phyloP scores from a whole-genome alignment of 2,113 vertebrate genomes.

The Sinocyclocheilus rhinocerous region DNA sequence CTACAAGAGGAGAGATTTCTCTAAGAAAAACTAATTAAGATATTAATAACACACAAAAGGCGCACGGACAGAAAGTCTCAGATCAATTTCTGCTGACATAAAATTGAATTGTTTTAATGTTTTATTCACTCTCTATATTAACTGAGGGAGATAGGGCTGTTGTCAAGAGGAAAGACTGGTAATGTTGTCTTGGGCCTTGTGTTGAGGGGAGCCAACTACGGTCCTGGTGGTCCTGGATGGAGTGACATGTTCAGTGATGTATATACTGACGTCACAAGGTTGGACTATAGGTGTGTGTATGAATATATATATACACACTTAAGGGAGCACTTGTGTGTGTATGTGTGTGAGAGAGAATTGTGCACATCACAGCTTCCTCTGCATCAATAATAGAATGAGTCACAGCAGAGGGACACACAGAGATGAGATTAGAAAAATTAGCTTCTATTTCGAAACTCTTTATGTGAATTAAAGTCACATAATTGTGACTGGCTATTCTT shows the following conservation, averaged over 20 bases:
- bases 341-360: background rate
- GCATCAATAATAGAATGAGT: conserved; percentile 2
- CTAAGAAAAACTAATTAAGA: background rate
- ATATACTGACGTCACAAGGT: background rate
- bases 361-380: background rate
- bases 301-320: background rate
- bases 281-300: background rate
- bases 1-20: background rate
- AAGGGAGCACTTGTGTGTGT: too few species aligned
- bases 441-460: background rate
- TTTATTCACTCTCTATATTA: background rate
- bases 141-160: background rate
- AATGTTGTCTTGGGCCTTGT: background rate
- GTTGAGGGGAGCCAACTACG: background rate
- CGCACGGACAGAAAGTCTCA: background rate
- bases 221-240: background rate
- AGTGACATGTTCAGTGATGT: background rate
- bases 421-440: background rate
- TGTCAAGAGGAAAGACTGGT: background rate
- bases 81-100: background rate
- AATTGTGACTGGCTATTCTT: background rate
- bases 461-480: background rate
- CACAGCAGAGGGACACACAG: background rate
- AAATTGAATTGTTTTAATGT: background rate
- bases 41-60: background rate